phyloP scores from a whole-genome alignment of 2,888 invertebrate species.

The Diarsia mendica region DNA sequence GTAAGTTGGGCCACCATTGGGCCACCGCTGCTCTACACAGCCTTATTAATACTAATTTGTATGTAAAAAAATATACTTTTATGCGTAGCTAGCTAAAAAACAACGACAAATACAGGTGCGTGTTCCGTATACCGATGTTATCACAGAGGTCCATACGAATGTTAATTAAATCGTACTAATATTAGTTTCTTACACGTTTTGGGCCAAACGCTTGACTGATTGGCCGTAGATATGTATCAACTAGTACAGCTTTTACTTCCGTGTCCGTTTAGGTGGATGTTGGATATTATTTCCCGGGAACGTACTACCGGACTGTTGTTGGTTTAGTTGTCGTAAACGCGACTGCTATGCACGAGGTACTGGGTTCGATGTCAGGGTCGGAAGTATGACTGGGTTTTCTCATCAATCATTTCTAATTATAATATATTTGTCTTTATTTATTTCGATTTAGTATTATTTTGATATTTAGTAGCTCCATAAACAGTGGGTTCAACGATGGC shows the following conservation, averaged over 20 bases:
- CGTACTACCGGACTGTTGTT: background rate
- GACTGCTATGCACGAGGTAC: too few species aligned
- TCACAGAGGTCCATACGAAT: conserved; percentile 57
- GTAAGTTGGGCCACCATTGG: too few species aligned
- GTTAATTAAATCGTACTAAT: conserved; percentile 65
- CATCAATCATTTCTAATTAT: too few species aligned
- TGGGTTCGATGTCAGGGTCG: too few species aligned
- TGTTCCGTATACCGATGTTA: conserved; percentile 58
- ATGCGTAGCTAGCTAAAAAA: conserved; percentile 10
- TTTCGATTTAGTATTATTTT: too few species aligned
- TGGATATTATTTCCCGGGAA: background rate
- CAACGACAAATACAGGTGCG: conserved; percentile 45
- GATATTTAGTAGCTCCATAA: too few species aligned
- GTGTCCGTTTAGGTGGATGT: background rate
- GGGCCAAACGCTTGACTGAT: conserved; percentile 59
- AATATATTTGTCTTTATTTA: too few species aligned
- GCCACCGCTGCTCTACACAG: too few species aligned
- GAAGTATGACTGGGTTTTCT: too few species aligned
- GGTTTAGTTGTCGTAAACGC: too few species aligned
- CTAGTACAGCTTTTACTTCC: background rate
- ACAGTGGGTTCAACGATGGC: background rate
- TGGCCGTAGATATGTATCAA: conserved; percentile 46
- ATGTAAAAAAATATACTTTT: conserved; percentile 18
- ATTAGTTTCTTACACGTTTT: conserved; percentile 57
- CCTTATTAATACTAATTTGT: conserved; percentile 7